These are phyloP conservation scores for Otolemur crassicaudatus DNA, from an alignment of 2,797 vertebrate species.

Conservation along the genomic window DNA sequence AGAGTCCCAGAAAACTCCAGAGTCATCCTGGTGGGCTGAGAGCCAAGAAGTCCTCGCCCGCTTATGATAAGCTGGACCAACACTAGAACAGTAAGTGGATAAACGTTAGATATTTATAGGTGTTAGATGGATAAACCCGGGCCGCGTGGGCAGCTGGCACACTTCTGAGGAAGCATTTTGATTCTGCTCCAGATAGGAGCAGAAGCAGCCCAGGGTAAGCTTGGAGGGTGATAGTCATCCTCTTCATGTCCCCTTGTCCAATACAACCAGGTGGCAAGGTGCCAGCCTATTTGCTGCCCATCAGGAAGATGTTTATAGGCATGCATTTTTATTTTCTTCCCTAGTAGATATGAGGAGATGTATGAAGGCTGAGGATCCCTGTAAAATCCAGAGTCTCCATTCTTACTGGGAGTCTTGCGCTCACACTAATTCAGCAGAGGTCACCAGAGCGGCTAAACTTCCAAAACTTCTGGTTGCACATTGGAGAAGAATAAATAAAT, in stretches of 20 bases:
- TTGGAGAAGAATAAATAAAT: constrained; percentile 37
- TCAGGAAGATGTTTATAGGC: constrained; percentile 2
- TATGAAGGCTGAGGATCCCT: constrained; percentile 3
- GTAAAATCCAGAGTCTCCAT: neutral
- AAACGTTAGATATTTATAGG: neutral
- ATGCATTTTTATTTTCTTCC: constrained; percentile 40
- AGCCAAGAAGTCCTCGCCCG: neutral
- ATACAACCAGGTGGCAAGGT: neutral
- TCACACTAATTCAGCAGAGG: constrained; percentile 64
- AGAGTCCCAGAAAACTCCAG: neutral
- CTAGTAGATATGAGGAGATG: constrained; percentile 28
- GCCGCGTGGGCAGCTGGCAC: neutral
- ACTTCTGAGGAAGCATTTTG: neutral
- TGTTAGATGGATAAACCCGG: neutral
- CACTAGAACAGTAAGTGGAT: neutral
- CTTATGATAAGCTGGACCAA: neutral
- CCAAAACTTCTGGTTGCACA: constrained; percentile 1
- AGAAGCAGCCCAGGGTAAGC: neutral
- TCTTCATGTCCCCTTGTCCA: neutral
- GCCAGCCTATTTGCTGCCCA: neutral
- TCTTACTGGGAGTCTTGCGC: neutral
- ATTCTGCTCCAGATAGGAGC: neutral
- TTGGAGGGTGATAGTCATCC: neutral
- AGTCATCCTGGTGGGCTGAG: neutral
- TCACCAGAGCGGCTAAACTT: constrained; percentile 67